Percentiles rank a stretch among this genome's conserved stretches.
These are phyloP conservation scores for Aegithalos caudatus DNA, from an alignment of 2,113 vertebrate species.

Conservation along the genomic window DNA sequence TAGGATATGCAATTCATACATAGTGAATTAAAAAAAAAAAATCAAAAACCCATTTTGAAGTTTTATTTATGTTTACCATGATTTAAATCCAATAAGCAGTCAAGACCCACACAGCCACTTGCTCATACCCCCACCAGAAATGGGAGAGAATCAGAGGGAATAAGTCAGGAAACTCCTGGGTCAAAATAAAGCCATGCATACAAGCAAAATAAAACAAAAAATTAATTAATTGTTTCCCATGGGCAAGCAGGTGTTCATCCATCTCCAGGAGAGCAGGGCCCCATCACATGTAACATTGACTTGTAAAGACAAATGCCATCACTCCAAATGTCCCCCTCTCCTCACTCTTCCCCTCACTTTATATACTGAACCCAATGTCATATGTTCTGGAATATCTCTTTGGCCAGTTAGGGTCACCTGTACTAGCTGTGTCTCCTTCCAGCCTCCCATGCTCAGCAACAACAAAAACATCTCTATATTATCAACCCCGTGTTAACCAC, in stretches of 20 bases:
- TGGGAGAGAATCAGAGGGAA: not conserved
- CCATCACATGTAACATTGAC: rapidly evolving
- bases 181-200: not conserved
- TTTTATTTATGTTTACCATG: not conserved
- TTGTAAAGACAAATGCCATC: not conserved
- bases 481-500: not conserved
- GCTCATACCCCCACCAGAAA: not conserved
- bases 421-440: not conserved
- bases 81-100: not conserved
- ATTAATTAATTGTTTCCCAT: not conserved
- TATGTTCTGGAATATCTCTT: not conserved
- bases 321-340: not conserved
- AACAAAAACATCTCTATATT: not conserved
- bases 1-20: not conserved
- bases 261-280: not conserved
- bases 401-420: not conserved
- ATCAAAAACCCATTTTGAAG: not conserved
- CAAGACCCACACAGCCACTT: not conserved
- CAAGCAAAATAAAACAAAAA: not conserved
- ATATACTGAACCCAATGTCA: not conserved
- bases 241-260: not conserved
- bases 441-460: not conserved
- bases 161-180: not conserved
- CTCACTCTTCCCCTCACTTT: not conserved
- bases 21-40: not conserved